Conservation (phyloP, 2,888 invertebrate genomes). For the Troilus luridus region DNA sequence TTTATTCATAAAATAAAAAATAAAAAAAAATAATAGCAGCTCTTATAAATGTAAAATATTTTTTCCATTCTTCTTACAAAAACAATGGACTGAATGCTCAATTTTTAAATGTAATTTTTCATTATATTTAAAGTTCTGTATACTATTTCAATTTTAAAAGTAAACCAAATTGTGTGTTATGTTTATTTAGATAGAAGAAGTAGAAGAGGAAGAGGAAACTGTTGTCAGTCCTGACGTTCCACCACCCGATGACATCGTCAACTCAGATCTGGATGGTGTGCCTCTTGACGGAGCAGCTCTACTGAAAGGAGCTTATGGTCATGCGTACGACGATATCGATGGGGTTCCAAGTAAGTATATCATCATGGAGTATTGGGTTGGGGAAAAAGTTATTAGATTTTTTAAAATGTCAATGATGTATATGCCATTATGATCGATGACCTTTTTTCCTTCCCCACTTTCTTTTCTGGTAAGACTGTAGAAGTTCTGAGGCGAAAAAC, state of each 20-base stretch:
- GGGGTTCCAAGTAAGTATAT: conserved; percentile 75
- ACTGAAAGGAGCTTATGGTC: conserved; percentile 75
- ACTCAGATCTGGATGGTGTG: conserved; percentile 75
- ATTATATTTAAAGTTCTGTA: background rate
- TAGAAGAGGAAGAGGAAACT: conserved; percentile 61
- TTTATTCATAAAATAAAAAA: background rate
- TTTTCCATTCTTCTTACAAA: background rate
- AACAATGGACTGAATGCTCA: background rate
- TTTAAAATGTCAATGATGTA: too few relatives aligned
- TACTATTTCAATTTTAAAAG: background rate
- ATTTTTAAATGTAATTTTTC: too few relatives aligned
- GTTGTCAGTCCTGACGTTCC: conserved; percentile 74
- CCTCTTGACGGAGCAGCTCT: conserved; percentile 87
- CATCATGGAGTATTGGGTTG: background rate
- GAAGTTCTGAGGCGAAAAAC: too few relatives aligned
- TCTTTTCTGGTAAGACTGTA: too few relatives aligned
- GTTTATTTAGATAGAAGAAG: conserved; percentile 54
- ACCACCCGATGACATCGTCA: conserved; percentile 70
- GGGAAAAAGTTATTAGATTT: too few relatives aligned
- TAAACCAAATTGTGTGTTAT: background rate
- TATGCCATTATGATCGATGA: too few relatives aligned
- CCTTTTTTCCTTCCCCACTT: too few relatives aligned
- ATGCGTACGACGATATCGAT: conserved; percentile 77
- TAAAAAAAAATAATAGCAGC: background rate
- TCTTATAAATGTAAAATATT: background rate